Conservation (phyloP, 1,140 invertebrate genomes). For the Euura saliciscinereae region DNA sequence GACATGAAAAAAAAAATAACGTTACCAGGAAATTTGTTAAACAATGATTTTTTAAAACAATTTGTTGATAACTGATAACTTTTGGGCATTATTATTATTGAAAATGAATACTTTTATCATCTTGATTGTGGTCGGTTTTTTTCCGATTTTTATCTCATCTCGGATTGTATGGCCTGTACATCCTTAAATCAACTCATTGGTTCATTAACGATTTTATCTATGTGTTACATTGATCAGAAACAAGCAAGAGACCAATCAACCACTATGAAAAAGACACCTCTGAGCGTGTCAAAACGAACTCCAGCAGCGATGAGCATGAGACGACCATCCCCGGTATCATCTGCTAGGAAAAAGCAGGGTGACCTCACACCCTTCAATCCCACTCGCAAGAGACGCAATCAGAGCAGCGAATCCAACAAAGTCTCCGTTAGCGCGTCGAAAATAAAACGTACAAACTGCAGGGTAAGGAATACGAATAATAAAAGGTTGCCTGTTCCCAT, state of each 20-base stretch:
- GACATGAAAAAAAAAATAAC: no score
- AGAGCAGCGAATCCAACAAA: conserved; percentile 33
- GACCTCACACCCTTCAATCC: conserved; percentile 39
- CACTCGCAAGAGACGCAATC: conserved; percentile 31
- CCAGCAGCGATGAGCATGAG: conserved; percentile 37
- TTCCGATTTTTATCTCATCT: no score
- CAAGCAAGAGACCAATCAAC: conserved; percentile 49
- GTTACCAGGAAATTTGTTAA: no score
- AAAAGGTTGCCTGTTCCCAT: no score
- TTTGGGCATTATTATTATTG: no score
- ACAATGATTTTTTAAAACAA: no score
- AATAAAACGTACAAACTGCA: conserved; percentile 36
- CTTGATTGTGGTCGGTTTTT: no score
- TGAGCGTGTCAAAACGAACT: conserved; percentile 43
- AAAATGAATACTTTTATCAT: no score
- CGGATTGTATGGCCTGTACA: no score
- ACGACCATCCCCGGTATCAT: conserved; percentile 30
- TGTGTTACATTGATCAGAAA: conserved; percentile 28
- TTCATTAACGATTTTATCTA: conserved; percentile 7
- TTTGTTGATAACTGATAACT: no score
- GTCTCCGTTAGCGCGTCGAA: conserved; percentile 32
- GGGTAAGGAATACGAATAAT: conserved; percentile 20
- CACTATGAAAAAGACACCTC: conserved; percentile 41
- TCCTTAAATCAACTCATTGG: not conserved
- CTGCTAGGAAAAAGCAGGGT: conserved; percentile 42